phyloP scores from a whole-genome alignment of 2,113 vertebrate species.

The Oostethus manadensis region DNA sequence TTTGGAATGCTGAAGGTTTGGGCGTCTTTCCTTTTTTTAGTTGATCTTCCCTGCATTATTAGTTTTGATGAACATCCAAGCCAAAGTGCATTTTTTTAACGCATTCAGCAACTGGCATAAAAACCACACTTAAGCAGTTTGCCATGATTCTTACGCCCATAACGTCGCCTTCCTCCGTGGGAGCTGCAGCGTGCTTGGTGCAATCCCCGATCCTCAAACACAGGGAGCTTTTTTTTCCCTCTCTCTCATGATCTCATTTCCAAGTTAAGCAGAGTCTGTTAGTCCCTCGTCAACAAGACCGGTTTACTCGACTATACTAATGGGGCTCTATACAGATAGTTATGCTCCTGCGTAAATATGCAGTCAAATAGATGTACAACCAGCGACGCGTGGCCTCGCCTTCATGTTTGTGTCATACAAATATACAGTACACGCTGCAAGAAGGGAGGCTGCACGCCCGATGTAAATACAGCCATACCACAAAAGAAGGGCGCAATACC shows the following conservation, averaged over 20 bases:
- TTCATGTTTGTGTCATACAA: slow-evolving; percentile 64
- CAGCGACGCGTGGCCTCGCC: slow-evolving; percentile 68
- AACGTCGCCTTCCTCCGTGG: not conserved
- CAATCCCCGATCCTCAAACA: slow-evolving; percentile 64
- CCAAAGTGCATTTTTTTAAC: no score
- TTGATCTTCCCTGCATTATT: not conserved
- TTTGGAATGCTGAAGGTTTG: slow-evolving; percentile 1
- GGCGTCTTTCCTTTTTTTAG: not conserved
- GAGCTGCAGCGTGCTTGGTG: slow-evolving; percentile 9
- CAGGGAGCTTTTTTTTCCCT: slow-evolving; percentile 55
- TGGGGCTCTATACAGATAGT: slow-evolving; percentile 71
- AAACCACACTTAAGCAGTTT: not conserved
- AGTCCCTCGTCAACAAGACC: slow-evolving; percentile 70
- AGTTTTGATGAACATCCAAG: no score
- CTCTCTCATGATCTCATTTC: slow-evolving; percentile 72
- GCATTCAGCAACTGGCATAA: not conserved
- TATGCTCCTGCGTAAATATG: slow-evolving; percentile 75
- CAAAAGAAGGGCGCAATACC: no score
- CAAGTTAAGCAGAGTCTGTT: slow-evolving; percentile 71
- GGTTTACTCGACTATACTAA: slow-evolving; percentile 72
- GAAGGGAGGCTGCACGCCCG: not conserved
- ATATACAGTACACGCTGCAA: slow-evolving; percentile 33
- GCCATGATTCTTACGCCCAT: no score
- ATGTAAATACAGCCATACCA: not conserved
- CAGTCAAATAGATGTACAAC: slow-evolving; percentile 73